These are phyloP conservation scores for Yponomeuta evonymella DNA, from an alignment of 2,888 invertebrate species.

Conservation along the genomic window DNA sequence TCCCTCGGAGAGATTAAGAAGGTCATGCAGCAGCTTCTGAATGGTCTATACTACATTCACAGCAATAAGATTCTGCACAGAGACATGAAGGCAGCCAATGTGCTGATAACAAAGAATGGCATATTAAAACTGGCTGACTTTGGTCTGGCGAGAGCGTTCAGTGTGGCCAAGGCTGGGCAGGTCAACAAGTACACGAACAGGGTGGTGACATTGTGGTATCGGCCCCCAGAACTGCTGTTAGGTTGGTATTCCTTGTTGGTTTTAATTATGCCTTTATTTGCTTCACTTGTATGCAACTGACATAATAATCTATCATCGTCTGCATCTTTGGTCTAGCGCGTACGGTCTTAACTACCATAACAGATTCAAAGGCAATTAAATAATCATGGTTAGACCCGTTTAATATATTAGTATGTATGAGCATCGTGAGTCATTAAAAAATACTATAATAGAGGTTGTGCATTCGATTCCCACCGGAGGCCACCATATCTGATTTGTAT, in stretches of 20 bases:
- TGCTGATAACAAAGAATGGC: conserved; percentile 96
- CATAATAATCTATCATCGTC: too few relatives aligned
- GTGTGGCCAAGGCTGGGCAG: conserved; percentile 89
- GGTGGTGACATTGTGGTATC: conserved; percentile 98
- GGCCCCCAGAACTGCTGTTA: conserved; percentile 75
- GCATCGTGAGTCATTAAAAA: too few relatives aligned
- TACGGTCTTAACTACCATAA: too few relatives aligned
- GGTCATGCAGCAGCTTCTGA: conserved; percentile 79
- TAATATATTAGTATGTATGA: too few relatives aligned
- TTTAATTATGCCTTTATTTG: too few relatives aligned
- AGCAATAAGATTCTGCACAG: conserved; percentile 95
- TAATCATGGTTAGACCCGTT: too few relatives aligned
- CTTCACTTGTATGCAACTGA: too few relatives aligned
- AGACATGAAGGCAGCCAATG: conserved; percentile 99
- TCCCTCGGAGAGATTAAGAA: conserved; percentile 97
- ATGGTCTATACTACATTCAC: conserved; percentile 97
- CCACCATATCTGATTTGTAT: too few relatives aligned
- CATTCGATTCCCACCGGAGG: too few relatives aligned
- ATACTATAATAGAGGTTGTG: too few relatives aligned
- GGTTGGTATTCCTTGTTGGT: conserved; percentile 32
- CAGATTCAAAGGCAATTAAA: too few relatives aligned
- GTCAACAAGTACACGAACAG: conserved; percentile 94
- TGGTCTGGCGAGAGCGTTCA: conserved; percentile 96
- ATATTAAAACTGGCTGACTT: conserved; percentile 97
- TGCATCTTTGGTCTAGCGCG: too few relatives aligned